These are phyloP conservation scores for Strigamia transsilvanica DNA, from an alignment of 2,888 invertebrate genomes.

Conservation along the genomic window DNA sequence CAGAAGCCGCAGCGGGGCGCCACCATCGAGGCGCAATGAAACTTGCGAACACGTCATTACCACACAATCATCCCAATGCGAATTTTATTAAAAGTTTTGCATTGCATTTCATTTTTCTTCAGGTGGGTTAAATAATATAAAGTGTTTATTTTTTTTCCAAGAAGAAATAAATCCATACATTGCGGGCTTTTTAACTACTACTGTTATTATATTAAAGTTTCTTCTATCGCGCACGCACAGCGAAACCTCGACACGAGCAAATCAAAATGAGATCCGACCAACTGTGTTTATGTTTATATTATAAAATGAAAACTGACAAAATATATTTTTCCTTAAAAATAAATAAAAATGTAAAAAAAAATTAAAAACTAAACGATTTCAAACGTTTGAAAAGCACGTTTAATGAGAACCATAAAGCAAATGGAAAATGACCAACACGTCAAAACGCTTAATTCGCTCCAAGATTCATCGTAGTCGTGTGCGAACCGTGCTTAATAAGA, in stretches of 20 bases:
- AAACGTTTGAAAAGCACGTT: neutral
- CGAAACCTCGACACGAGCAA: slow-evolving; percentile 5
- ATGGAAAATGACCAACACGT: neutral
- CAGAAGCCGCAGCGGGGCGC: slow-evolving; percentile 35
- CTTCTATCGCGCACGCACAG: slow-evolving; percentile 16
- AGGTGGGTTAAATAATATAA: slow-evolving; percentile 1
- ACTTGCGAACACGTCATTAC: slow-evolving; percentile 39
- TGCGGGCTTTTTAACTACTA: slow-evolving; percentile 1
- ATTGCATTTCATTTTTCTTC: slow-evolving; percentile 31
- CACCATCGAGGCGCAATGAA: slow-evolving; percentile 42
- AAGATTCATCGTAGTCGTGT: slow-evolving; percentile 11
- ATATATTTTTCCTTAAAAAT: neutral
- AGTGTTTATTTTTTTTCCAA: slow-evolving; percentile 5
- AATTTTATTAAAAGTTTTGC: slow-evolving; percentile 44
- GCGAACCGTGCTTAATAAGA: slow-evolving; percentile 1
- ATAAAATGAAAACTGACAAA: neutral
- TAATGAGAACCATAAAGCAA: slow-evolving; percentile 15
- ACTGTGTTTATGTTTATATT: slow-evolving; percentile 15
- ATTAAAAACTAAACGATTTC: neutral
- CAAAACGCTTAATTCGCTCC: slow-evolving; percentile 12
- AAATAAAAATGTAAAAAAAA: too few relatives aligned
- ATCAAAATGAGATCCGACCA: slow-evolving; percentile 15
- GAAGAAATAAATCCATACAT: slow-evolving; percentile 15
- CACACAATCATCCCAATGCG: slow-evolving; percentile 39
- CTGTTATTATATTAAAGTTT: slow-evolving; percentile 30